Percentiles rank a stretch among this genome's conserved stretches.
phyloP scores from a whole-genome alignment of 2,797 vertebrate genomes.

The Danionella dracula region DNA sequence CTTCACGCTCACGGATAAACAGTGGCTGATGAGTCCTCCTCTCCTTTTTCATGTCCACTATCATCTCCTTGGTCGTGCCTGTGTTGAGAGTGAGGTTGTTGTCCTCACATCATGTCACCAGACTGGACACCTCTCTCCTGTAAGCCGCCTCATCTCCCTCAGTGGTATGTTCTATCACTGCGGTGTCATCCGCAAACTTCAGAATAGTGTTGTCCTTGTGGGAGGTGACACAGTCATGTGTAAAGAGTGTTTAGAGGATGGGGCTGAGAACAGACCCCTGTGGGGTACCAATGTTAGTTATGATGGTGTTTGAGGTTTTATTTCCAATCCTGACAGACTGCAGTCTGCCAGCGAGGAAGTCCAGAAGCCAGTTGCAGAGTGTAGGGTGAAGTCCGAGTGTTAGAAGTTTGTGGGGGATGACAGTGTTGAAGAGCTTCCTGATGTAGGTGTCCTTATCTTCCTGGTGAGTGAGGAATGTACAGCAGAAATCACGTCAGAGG shows the following conservation, averaged over 20 bases:
- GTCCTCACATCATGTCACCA: no score
- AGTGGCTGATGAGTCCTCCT: no score
- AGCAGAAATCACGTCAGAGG: not conserved
- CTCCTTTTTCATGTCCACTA: no score
- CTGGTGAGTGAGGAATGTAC: not conserved
- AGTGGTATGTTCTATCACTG: no score
- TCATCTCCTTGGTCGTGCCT: not conserved
- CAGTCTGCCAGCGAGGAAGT: not conserved
- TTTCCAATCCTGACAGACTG: not conserved
- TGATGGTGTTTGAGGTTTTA: not conserved
- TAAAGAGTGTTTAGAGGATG: no score
- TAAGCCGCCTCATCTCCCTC: not conserved
- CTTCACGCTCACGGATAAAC: not conserved
- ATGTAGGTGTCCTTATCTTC: not conserved
- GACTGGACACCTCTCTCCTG: no score
- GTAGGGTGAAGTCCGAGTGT: not conserved
- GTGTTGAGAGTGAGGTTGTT: not conserved
- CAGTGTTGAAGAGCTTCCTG: not conserved
- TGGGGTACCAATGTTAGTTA: not conserved
- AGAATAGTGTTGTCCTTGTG: not conserved
- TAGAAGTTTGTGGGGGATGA: not conserved
- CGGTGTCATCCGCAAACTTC: no score
- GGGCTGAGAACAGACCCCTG: not conserved
- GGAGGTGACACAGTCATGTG: no score
- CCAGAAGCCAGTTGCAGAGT: not conserved